Base-by-base conservation (phyloP, 2,797 vertebrate species). In the Falco cherrug region DNA sequence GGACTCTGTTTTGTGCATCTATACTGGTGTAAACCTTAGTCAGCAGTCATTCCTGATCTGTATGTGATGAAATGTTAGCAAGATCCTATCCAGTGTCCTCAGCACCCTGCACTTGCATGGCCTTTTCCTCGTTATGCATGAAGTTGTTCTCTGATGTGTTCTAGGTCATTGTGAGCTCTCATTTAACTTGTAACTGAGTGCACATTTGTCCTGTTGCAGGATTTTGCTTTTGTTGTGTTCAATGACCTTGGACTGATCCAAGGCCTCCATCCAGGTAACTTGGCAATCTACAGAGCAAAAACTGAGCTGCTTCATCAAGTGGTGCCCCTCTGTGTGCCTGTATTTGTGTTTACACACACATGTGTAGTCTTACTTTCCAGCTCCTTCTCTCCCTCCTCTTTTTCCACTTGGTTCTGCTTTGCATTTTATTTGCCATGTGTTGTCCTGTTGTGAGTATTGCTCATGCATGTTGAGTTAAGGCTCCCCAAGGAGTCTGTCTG, bases 351-450 rank as follows among this genome's bases (percentile, higher is more conserved):
- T 75, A 89, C 51, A 41, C n/a, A 25, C 26, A 51, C n/a, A 33
- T 16, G 51, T 1, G 3, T 69, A 0, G 5, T 64, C 37, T 71
- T 89, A 90, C 60, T 74, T 92, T 90, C 53, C 64, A 89, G 53
- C 39, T 89, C 33, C 35, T 77, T 89, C 77, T 78, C 48, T 68
- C 81, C 75, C 64, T 86, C 89, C 74, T 79, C 61, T 94, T 95
- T 96, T 94, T 95, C 94, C 93, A 74, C 94, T 94, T 92, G 89
- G 76, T 97, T 93, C 82, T 96, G 89, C 84, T 97, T 95, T 94
- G 76, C 28, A 19, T 96, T 96, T 93, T 73, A 76, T 92, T 96
- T 90, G 70, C 76, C 76, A 37, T 84, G n/a, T 84, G 79, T 82
- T 97, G 63, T 85, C 73, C 57, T 91, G 93, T 95, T 97, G 79